These are phyloP conservation scores for Drosophila melanica DNA, from an alignment of 1,140 invertebrate genomes.

Conservation along the genomic window DNA sequence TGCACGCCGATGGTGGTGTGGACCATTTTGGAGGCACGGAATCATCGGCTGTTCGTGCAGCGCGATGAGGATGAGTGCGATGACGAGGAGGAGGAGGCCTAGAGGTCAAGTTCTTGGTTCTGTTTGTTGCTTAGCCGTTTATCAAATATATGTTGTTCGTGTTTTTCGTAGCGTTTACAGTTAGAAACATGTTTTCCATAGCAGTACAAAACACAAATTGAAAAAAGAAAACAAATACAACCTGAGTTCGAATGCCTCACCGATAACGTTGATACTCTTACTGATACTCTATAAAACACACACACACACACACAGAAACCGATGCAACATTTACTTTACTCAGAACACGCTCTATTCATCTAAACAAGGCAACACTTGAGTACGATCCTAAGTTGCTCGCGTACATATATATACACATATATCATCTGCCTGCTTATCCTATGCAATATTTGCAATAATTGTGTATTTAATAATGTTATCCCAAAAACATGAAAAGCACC, in stretches of 20 bases:
- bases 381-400: conserved; percentile 14
- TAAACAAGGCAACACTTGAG: conserved; percentile 8
- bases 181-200: conserved; percentile 40
- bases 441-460: conserved; percentile 16
- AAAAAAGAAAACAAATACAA: conserved; percentile 29
- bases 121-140: conserved; percentile 42
- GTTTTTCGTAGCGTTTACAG: conserved; percentile 49
- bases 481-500: conserved; percentile 63
- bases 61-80: conserved; percentile 64
- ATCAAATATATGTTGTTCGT: conserved; percentile 41
- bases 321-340: conserved; percentile 25
- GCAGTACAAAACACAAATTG: conserved; percentile 41
- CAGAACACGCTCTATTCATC: conserved; percentile 17
- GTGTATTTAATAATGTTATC: conserved; percentile 39
- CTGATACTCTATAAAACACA: background rate
- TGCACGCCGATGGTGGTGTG: conserved; percentile 86
- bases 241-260: conserved; percentile 71
- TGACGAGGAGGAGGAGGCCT: conserved; percentile 43
- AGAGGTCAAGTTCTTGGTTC: conserved; percentile 12
- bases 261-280: conserved; percentile 63
- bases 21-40: conserved; percentile 70
- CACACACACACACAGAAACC: conserved; percentile 1
- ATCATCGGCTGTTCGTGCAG: conserved; percentile 69
- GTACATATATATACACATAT: background rate
- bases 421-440: conserved; percentile 24